These are phyloP conservation scores for Rhysida immarginata DNA, from an alignment of 1,140 invertebrate genomes.

Conservation along the genomic window DNA sequence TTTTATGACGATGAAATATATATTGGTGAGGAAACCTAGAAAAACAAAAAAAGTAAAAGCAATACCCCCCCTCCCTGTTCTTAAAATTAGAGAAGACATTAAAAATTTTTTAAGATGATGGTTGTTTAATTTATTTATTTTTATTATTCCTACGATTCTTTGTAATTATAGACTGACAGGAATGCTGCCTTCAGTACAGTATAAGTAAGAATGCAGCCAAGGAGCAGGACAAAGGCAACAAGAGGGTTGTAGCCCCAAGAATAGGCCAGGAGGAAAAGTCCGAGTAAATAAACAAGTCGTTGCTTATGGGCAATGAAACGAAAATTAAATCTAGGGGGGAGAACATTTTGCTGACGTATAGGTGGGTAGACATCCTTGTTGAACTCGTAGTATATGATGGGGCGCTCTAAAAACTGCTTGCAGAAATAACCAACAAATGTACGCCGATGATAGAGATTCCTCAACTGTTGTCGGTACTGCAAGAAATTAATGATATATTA, in stretches of 20 bases:
- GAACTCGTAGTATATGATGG: constrained; percentile 41
- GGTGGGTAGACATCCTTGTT: constrained; percentile 39
- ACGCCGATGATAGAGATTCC: constrained; percentile 39
- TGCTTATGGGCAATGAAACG: constrained; percentile 47
- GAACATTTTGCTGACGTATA: constrained; percentile 32
- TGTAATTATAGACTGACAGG: too few species aligned
- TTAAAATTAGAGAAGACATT: too few species aligned
- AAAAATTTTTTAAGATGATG: too few species aligned
- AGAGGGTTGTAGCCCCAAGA: neutral
- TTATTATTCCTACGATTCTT: too few species aligned
- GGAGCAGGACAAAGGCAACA: neutral
- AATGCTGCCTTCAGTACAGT: neutral
- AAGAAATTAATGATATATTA: constrained; percentile 25
- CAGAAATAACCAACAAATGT: constrained; percentile 46
- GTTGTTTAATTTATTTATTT: too few species aligned
- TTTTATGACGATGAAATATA: too few species aligned
- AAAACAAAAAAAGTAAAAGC: too few species aligned
- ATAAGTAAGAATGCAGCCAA: neutral
- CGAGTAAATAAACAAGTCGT: constrained; percentile 31
- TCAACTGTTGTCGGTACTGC: constrained; percentile 46
- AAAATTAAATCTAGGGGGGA: constrained; percentile 52
- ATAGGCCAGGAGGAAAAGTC: neutral
- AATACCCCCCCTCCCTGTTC: too few species aligned
- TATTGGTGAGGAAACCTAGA: too few species aligned
- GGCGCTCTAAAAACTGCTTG: constrained; percentile 44